Evolutionary conservation across 2,888 invertebrate species (phyloP).

Genomic region (Drosophila meridionalis): DNA sequence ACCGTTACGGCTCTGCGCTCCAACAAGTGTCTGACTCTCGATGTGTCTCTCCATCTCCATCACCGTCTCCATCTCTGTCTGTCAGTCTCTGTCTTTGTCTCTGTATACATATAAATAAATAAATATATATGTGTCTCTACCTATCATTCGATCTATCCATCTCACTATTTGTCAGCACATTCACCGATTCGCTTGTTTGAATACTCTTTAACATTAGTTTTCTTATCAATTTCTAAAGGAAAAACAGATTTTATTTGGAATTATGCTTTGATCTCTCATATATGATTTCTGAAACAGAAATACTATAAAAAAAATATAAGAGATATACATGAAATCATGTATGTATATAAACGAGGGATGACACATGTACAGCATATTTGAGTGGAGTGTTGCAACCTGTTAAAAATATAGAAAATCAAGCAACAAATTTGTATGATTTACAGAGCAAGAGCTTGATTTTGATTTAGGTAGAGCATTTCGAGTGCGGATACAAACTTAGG

Average conservation of each 20-base stretch:
- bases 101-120: background rate
- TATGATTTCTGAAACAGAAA: background rate
- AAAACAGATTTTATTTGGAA: background rate
- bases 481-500: constrained; percentile 15
- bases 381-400: too few species aligned
- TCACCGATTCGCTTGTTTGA: constrained; percentile 25
- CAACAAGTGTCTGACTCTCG: constrained; percentile 51
- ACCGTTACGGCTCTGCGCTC: constrained; percentile 70
- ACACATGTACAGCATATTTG: too few species aligned
- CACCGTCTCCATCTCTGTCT: constrained; percentile 1
- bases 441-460: background rate
- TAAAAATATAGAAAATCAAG: background rate
- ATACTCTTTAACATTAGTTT: constrained; percentile 30
- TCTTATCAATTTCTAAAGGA: too few species aligned
- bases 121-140: background rate
- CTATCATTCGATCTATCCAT: constrained; percentile 17
- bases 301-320: too few species aligned
- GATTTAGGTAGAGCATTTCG: constrained; percentile 18
- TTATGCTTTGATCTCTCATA: background rate
- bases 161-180: constrained; percentile 28
- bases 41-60: constrained; percentile 9
- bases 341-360: too few species aligned
- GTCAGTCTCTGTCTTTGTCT: background rate
- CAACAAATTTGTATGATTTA: background rate
- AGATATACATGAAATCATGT: too few species aligned